Evolutionary conservation across 2,888 invertebrate species (phyloP).

Genomic region (Meandrusa payeni): DNA sequence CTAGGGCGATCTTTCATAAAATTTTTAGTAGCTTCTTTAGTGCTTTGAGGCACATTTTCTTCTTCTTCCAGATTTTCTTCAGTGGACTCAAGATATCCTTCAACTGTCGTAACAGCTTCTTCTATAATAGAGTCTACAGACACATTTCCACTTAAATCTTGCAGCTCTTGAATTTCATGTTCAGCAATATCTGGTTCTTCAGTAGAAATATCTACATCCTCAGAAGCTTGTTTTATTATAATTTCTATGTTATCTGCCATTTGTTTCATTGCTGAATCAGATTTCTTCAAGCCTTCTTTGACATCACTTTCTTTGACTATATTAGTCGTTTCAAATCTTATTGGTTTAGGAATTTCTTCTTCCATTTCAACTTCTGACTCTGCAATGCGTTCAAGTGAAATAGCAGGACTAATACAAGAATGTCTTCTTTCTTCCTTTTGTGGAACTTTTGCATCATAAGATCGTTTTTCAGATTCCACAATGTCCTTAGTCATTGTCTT

Average conservation of each 20-base stretch:
- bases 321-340: slow-evolving; percentile 2
- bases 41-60: slow-evolving; percentile 46
- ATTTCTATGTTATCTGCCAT: slow-evolving; percentile 78
- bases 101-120: slow-evolving; percentile 68
- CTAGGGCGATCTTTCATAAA: slow-evolving; percentile 61
- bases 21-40: slow-evolving; percentile 52
- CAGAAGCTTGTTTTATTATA: slow-evolving; percentile 74
- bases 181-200: slow-evolving; percentile 55
- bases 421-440: slow-evolving; percentile 70
- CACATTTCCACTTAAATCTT: slow-evolving; percentile 59
- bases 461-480: slow-evolving; percentile 64
- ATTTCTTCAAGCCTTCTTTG: slow-evolving; percentile 59
- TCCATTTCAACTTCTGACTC: slow-evolving; percentile 72
- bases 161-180: slow-evolving; percentile 37
- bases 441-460: slow-evolving; percentile 72
- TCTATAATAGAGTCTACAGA: slow-evolving; percentile 73
- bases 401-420: slow-evolving; percentile 73
- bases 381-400: slow-evolving; percentile 70
- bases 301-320: slow-evolving; percentile 35
- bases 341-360: slow-evolving; percentile 50
- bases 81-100: slow-evolving; percentile 54
- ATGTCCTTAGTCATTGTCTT: slow-evolving; percentile 61
- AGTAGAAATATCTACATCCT: slow-evolving; percentile 65
- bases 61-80: slow-evolving; percentile 47
- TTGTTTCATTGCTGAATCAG: slow-evolving; percentile 75